A percentile compares a stretch with the other conserved stretches of the same genome.
Conservation (phyloP, 2,113 vertebrate genomes). For the Caranx ignobilis region DNA sequence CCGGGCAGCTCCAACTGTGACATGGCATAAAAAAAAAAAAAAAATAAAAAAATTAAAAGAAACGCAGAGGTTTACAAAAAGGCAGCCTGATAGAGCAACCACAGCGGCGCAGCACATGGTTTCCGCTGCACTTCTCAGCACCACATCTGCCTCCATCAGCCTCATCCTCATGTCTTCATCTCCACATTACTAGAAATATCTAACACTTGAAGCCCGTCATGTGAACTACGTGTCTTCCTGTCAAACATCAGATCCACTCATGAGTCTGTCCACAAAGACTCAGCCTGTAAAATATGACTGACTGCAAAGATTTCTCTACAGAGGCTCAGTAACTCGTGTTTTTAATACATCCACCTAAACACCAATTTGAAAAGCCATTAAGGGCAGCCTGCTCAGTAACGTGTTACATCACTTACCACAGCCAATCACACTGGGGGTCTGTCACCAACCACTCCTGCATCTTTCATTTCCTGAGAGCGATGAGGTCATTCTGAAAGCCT, state of each 20-base stretch:
- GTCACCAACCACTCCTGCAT: conserved; percentile 91
- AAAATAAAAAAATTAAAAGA: neutral
- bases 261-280: conserved; percentile 79
- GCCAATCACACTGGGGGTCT: conserved; percentile 93
- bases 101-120: neutral
- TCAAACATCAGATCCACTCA: conserved; percentile 88
- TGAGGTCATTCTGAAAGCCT: conserved; percentile 82
- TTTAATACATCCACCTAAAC: conserved; percentile 85
- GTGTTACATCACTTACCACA: conserved; percentile 97
- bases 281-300: conserved; percentile 73
- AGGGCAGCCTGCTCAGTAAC: conserved; percentile 91
- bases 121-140: conserved; percentile 3
- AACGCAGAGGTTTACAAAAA: conserved; percentile 22
- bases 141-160: neutral
- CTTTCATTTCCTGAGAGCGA: conserved; percentile 84
- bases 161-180: neutral
- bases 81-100: neutral
- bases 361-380: conserved; percentile 91
- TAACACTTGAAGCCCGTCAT: neutral
- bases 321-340: conserved; percentile 81
- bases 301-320: conserved; percentile 15
- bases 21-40: conserved; percentile 32
- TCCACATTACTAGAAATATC: conserved; percentile 1
- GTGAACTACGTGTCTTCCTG: conserved; percentile 69
- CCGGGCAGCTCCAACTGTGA: conserved; percentile 1